A percentile compares a stretch with the other conserved stretches of the same genome.
These are phyloP conservation scores for Agonum fuliginosum DNA, from an alignment of 2,888 invertebrate species.

Conservation along the genomic window DNA sequence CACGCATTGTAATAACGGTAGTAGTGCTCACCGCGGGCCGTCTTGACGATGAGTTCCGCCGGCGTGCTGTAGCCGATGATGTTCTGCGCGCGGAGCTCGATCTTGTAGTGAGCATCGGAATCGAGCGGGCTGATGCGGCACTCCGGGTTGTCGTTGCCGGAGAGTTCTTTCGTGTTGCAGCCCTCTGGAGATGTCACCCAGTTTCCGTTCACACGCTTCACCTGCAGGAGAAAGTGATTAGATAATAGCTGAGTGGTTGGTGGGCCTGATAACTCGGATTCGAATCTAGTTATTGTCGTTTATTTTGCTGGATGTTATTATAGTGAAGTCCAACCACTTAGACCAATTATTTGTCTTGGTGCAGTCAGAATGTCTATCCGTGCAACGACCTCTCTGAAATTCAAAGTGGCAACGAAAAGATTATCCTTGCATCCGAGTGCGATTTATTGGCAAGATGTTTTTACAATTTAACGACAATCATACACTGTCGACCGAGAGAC, in stretches of 20 bases:
- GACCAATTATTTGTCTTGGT: too few species aligned
- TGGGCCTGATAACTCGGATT: too few species aligned
- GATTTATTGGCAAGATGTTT: too few species aligned
- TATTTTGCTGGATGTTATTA: too few species aligned
- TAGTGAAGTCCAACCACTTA: too few species aligned
- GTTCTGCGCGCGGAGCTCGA: slow-evolving; percentile 91
- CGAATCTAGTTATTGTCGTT: too few species aligned
- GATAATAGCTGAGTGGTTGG: slow-evolving; percentile 39
- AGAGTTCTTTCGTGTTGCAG: slow-evolving; percentile 78
- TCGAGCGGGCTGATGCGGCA: slow-evolving; percentile 82
- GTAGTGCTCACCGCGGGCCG: slow-evolving; percentile 86
- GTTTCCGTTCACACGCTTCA: slow-evolving; percentile 80
- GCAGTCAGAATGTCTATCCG: too few species aligned
- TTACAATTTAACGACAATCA: too few species aligned
- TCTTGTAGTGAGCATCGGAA: slow-evolving; percentile 88
- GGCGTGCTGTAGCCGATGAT: slow-evolving; percentile 88
- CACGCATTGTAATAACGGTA: slow-evolving; percentile 61
- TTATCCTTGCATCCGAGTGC: too few species aligned
- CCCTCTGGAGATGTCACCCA: slow-evolving; percentile 76
- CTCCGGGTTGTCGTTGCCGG: slow-evolving; percentile 78
- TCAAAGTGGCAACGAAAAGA: too few species aligned
- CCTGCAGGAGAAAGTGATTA: slow-evolving; percentile 71
- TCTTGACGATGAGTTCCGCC: slow-evolving; percentile 86
- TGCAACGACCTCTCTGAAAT: too few species aligned
- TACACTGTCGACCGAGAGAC: too few species aligned